Percentiles rank a stretch among this genome's conserved stretches.
These are phyloP conservation scores for Pangasius mekongensis DNA, from an alignment of 2,797 vertebrate species.

Conservation along the genomic window DNA sequence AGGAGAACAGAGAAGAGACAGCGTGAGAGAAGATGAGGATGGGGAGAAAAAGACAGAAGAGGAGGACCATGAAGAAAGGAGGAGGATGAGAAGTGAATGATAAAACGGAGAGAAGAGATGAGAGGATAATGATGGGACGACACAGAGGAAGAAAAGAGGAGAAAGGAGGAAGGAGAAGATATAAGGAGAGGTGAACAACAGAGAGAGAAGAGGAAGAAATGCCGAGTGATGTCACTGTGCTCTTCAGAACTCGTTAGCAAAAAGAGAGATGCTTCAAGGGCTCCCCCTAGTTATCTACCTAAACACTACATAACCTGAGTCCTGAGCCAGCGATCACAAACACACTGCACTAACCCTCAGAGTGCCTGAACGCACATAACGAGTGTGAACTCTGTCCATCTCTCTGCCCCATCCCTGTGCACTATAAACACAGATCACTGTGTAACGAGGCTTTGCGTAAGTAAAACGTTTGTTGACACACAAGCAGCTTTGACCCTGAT, in stretches of 20 bases:
- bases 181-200: background rate
- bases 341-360: background rate
- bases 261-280: slow-evolving; percentile 15
- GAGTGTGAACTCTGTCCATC: background rate
- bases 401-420: background rate
- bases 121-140: background rate
- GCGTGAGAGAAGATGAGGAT: background rate
- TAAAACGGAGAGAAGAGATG: background rate
- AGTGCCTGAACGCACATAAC: background rate
- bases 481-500: slow-evolving; percentile 13
- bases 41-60: background rate
- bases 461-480: slow-evolving; percentile 37
- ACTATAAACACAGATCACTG: slow-evolving; percentile 34
- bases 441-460: slow-evolving; percentile 31
- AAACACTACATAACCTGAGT: slow-evolving; percentile 7
- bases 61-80: background rate
- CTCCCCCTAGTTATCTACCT: slow-evolving; percentile 20
- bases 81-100: background rate
- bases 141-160: background rate
- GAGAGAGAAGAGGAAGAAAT: background rate
- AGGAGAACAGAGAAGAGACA: background rate
- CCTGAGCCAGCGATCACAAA: background rate
- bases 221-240: slow-evolving; percentile 9
- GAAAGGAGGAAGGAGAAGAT: background rate
- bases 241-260: slow-evolving; percentile 30